A percentile compares a stretch with the other conserved stretches of the same genome.
Evolutionary conservation across 1,140 invertebrate species (phyloP).

Genomic region (Drosophila setifemur): DNA sequence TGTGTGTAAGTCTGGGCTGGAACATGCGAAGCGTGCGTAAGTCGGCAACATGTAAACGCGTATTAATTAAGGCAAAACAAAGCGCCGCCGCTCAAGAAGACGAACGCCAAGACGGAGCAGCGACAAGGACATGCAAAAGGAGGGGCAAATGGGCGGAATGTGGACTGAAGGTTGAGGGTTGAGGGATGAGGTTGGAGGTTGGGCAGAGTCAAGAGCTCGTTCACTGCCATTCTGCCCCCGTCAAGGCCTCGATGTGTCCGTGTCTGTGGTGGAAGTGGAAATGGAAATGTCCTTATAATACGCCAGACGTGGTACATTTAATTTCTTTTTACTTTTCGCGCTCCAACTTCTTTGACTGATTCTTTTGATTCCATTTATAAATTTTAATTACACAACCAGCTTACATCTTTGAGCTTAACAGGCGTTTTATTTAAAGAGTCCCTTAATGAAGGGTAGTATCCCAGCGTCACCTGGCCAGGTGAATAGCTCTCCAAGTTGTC

Average conservation of each 20-base stretch:
- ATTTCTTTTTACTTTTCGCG: conserved; percentile 48
- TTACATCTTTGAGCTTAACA: conserved; percentile 11
- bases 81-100: conserved; percentile 46
- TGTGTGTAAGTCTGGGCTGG: conserved; percentile 1
- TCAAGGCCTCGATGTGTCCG: conserved; percentile 5
- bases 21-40: conserved; percentile 52
- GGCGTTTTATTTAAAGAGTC: conserved; percentile 21
- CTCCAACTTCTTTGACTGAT: conserved; percentile 15
- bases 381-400: conserved; percentile 42
- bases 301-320: conserved; percentile 60
- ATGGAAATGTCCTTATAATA: conserved; percentile 64
- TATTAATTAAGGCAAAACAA: conserved; percentile 76
- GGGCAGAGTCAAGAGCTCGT: conserved; percentile 38
- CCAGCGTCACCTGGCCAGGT: not conserved
- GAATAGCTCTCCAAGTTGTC: conserved; percentile 13
- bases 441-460: conserved; percentile 15
- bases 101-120: not conserved
- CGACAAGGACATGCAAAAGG: conserved; percentile 45
- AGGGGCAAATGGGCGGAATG: conserved; percentile 9
- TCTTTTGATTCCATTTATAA: conserved; percentile 30
- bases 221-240: conserved; percentile 35
- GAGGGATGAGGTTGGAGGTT: not conserved
- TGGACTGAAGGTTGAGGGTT: not conserved
- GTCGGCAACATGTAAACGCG: conserved; percentile 62
- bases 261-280: conserved; percentile 7